Conservation (phyloP, 1,140 invertebrate species). For the Hyles euphorbiae region DNA sequence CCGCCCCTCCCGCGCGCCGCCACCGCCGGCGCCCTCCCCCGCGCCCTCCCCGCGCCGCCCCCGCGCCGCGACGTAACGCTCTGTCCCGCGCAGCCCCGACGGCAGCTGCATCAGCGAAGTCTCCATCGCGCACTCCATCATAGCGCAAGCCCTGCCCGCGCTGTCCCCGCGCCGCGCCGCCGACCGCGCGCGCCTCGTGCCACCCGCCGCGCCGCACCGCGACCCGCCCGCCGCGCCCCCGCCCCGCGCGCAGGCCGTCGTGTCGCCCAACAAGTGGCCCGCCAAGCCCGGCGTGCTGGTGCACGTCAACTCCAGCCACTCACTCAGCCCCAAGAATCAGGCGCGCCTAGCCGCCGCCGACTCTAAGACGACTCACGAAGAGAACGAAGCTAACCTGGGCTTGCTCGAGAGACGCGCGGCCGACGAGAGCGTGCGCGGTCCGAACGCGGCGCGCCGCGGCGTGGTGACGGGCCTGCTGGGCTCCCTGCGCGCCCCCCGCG, state of each 20-base stretch:
- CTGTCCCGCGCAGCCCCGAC: slow-evolving; percentile 47
- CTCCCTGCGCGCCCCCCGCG: too few relatives aligned
- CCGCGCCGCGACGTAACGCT: too few relatives aligned
- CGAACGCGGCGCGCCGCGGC: too few relatives aligned
- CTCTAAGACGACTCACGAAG: not conserved
- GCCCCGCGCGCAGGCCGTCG: slow-evolving; percentile 63
- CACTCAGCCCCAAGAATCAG: slow-evolving; percentile 72
- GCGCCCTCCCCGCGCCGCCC: too few relatives aligned
- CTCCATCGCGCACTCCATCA: slow-evolving; percentile 73
- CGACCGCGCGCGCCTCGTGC: slow-evolving; percentile 70
- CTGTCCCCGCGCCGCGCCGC: slow-evolving; percentile 67
- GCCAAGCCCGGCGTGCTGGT: slow-evolving; percentile 91
- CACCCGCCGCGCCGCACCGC: slow-evolving; percentile 58
- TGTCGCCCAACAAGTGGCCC: slow-evolving; percentile 85
- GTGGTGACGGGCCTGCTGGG: too few relatives aligned
- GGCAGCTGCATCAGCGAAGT: slow-evolving; percentile 72
- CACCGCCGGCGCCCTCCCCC: too few relatives aligned
- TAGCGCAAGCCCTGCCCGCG: slow-evolving; percentile 72
- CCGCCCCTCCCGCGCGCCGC: too few relatives aligned
- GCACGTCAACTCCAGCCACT: slow-evolving; percentile 83
- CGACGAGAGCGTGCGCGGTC: slow-evolving; percentile 21
- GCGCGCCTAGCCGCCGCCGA: slow-evolving; percentile 46
- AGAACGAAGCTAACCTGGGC: slow-evolving; percentile 52
- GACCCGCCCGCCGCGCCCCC: slow-evolving; percentile 90
- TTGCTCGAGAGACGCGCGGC: slow-evolving; percentile 48